phyloP scores from a whole-genome alignment of 1,140 invertebrate species.

The Drosophila suzukii region DNA sequence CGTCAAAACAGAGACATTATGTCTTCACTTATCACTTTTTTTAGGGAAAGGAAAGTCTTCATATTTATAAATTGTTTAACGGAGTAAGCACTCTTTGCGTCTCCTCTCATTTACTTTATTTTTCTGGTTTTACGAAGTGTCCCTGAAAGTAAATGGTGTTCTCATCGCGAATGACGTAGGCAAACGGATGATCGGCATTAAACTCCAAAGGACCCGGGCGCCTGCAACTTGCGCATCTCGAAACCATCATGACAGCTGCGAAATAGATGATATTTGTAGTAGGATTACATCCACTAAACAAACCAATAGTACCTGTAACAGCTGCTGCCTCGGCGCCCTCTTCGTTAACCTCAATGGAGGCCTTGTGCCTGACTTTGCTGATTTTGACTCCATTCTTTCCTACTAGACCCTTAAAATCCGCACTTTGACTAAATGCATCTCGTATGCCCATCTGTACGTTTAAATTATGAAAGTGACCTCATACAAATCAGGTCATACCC shows the following conservation, averaged over 20 bases:
- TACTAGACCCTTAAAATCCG: no score
- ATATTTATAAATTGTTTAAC: no score
- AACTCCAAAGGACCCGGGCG: neutral
- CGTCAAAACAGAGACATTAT: no score
- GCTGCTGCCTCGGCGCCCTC: conserved; percentile 86
- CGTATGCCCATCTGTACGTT: conserved; percentile 86
- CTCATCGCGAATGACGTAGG: conserved; percentile 19
- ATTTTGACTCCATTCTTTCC: conserved; percentile 70
- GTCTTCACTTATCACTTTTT: no score
- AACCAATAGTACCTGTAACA: conserved; percentile 66
- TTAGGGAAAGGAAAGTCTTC: no score
- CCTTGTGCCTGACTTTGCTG: conserved; percentile 85
- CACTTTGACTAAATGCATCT: conserved; percentile 86
- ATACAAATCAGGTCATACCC: neutral
- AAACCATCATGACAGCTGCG: no score
- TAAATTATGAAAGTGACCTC: neutral
- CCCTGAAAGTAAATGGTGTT: conserved; percentile 4
- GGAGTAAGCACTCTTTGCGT: no score
- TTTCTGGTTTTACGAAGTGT: neutral
- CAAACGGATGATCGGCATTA: conserved; percentile 67
- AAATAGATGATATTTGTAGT: no score
- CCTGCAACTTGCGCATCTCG: no score
- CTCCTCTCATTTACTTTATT: neutral
- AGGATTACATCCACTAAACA: no score
- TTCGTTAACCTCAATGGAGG: conserved; percentile 86